These are phyloP conservation scores for Mormoops blainvillei DNA, from an alignment of 2,113 vertebrate species.

Conservation along the genomic window DNA sequence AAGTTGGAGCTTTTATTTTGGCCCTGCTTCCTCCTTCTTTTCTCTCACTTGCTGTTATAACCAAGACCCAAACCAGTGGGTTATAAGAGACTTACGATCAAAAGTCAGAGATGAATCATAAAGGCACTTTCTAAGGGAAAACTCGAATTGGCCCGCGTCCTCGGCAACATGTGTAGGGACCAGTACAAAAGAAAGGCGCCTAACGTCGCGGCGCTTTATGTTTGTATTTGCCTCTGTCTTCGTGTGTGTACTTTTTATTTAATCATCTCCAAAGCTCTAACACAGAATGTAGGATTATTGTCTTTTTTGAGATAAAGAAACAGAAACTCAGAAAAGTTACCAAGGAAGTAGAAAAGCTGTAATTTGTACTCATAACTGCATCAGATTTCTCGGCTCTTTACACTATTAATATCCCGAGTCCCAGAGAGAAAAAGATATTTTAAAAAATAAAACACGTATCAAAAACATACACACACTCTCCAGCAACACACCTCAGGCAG, in stretches of 20 bases:
- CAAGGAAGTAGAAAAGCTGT: neutral
- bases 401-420: neutral
- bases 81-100: neutral
- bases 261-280: neutral
- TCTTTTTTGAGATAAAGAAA: conserved; percentile 16
- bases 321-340: neutral
- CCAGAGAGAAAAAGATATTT: neutral
- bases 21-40: neutral
- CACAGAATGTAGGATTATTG: neutral
- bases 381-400: neutral
- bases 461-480: neutral
- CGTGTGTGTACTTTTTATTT: neutral
- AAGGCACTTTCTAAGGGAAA: neutral
- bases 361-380: neutral
- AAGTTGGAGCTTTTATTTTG: neutral
- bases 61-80: neutral
- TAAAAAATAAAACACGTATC: neutral
- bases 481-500: neutral
- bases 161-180: neutral
- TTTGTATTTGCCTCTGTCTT: neutral
- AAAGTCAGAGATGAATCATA: neutral
- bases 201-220: neutral
- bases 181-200: neutral
- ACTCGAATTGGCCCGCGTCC: neutral
- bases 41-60: neutral